Conservation (phyloP, 2,797 vertebrate genomes). For the Lates japonicus region DNA sequence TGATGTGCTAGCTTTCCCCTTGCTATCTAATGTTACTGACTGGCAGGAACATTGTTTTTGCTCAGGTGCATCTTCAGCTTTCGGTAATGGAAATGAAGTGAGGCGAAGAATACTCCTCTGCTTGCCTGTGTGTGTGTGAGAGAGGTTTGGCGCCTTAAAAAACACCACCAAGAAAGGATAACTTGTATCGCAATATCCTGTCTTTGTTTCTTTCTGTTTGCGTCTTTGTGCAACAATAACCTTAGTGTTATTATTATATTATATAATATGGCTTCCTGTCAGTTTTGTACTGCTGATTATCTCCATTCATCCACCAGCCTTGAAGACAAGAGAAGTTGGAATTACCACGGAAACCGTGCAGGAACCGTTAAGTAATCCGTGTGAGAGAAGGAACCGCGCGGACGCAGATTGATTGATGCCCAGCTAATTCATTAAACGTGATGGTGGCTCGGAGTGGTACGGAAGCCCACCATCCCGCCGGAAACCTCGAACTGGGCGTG, state of each 20-base stretch:
- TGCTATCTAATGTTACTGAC: constrained; percentile 36
- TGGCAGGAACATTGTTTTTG: constrained; percentile 52
- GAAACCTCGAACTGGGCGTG: constrained; percentile 97
- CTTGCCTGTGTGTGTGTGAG: neutral
- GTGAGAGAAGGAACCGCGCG: constrained; percentile 96
- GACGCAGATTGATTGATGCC: constrained; percentile 96
- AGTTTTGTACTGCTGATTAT: constrained; percentile 97
- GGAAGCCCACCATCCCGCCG: constrained; percentile 97
- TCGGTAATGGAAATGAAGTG: constrained; percentile 46
- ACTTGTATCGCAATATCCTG: constrained; percentile 64
- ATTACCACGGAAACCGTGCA: constrained; percentile 95
- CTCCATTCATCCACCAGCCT: constrained; percentile 95
- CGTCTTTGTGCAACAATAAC: constrained; percentile 49
- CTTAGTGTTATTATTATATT: constrained; percentile 52
- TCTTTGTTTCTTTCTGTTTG: constrained; percentile 62
- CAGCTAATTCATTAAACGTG: constrained; percentile 98
- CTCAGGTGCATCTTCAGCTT: constrained; percentile 40
- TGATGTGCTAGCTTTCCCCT: constrained; percentile 30
- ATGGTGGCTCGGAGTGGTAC: constrained; percentile 96
- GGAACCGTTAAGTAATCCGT: constrained; percentile 98
- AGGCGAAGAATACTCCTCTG: constrained; percentile 42
- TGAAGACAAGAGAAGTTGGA: constrained; percentile 92
- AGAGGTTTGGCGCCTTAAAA: constrained; percentile 33
- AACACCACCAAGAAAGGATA: constrained; percentile 42
- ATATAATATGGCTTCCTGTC: constrained; percentile 87